Evolutionary conservation across 2,888 invertebrate species (phyloP), one percentile per base, ranked within the genome.

Genomic region (Mythimna ferrago): DNA sequence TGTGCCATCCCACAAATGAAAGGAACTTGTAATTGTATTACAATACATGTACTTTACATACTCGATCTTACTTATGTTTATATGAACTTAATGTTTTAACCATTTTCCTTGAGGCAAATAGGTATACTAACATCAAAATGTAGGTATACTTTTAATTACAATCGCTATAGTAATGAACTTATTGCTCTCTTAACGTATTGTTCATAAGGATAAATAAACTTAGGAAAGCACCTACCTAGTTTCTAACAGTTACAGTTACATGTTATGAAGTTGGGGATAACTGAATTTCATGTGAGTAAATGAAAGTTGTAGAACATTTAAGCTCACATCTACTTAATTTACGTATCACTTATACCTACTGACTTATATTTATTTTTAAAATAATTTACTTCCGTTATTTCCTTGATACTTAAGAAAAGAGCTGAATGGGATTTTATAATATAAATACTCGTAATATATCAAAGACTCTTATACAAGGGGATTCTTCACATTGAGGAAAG

Each of bases 401-500:
- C 6, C 16, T 5, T 48, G 6, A 48, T 48, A 48, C 6, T 48
- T 48, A 6, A 11, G 19, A 51, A 62, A 72, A 60, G 21, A 41
- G 6, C 32, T 63, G 38, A 74, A 66, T 74, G 44, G n/a, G 19
- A 73, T 44, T 73, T 73, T 61, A 60, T 56, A 56, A 56, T 56
- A 66, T 53, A 51, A 70, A 78, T 26, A 26, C 26, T 26, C 26
- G 26, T 73, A 77, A 60, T 64, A 35, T 61, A 62, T 71, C 58
- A 56, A 73, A 73, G 21, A 63, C 58, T 44, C 48, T 44, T 26
- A 53, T 58, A 54, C 54, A 53, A 73, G 67, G 38, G 61, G 41
- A 41, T 61, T 16, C 60, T 78, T 69, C 58, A 69, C 11, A 26
- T 63, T 16, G 56, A 57, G 48, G 38, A 38, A 56, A 51, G 54